Base-by-base conservation (phyloP, 2,888 invertebrate genomes). In the Sinopyrophorus schimmeli region DNA sequence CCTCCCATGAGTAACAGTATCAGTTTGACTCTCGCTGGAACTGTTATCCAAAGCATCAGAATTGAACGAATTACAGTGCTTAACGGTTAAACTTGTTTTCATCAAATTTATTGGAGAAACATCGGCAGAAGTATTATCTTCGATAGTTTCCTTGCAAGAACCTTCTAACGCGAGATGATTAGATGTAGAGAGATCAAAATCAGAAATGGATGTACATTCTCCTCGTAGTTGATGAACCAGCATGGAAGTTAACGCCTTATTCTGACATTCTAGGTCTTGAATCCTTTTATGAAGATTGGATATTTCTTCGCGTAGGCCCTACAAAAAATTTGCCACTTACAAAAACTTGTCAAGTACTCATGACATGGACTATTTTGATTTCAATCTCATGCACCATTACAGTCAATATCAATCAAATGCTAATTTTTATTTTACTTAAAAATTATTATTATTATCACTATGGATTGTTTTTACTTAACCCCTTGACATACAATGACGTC, bases 221-320 rank as follows among this genome's bases (percentile, higher is more conserved):
- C 65, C 78, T 6, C 80, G 74, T 54, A 83, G 71, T 66, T 83
- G 83, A 46, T 86, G 82, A 48, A 86, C 81, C 53, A 87, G 73
- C 59, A 87, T 76, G 5, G 84, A 78, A 58, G 85, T 86, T 48
- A 91, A 75, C 16, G 86, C 82, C 43, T 82, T 76, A 73, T 91
- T 91, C 69, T 90, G 89, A 17, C 83, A 78, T 71, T 90, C 90
- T 58, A 90, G 75, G 67, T 90, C 89, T 57, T 84, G 82, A 31
- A 90, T 87, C 50, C 86, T 80, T 51, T 80, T 79, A 64, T 87
- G 84, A 9, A 90, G 77, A 53, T 83, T 82, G 44, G 82, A 79
- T 66, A 90, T 80, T 73, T 90, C 89, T 67, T 89, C 89, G 51
- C 87, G 81, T 44, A 89, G 77, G 62, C 84, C 85, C 89, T 89